Base-by-base conservation (phyloP, 1,140 invertebrate species). In the Mesaphorura yosii region DNA sequence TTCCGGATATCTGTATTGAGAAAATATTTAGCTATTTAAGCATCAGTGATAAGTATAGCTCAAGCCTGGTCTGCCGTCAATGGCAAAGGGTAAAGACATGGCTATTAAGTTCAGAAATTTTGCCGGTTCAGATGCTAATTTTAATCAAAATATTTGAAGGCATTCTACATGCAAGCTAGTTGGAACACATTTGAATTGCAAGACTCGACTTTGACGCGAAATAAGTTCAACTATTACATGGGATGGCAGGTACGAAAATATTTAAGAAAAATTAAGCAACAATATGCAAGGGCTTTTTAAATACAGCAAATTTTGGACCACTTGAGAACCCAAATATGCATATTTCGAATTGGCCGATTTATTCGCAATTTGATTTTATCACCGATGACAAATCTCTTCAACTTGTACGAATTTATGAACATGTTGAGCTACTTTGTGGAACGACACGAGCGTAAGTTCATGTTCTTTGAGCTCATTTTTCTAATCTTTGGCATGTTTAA, bases 381-480 rank as follows among this genome's bases (percentile, higher is more conserved):
- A 17, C 84, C 84, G 0, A 83, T 83, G 72, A 71, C 76, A 23
- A 87, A 86, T 67, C 86, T 88, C 58, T 83, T 83, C 63, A 88
- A 88, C 66, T 71, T 88, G 2, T 88, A 82, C 63, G 84, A 88
- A 67, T 88, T 88, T 62, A 84, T 87, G 78, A 83, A 82, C 29
- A 78, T 86, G 72, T 65, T 84, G 38, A 82, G 79, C 2, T 87
- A 79, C 74, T 85, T 80, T 57, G 75, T 76, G 1, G 81, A 83
- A 62, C 44, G 56, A 7, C 51, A 61, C 17, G 34, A 58, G 28
- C 39, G 55, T 57, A 38, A 59, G 31, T 52, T 14, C 23, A 17
- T 22, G 7, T 44, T 17, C 6, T 45, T 55, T 29, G 28, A 66
- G n/a, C n/a, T n/a, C n/a, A n/a, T n/a, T n/a, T n/a, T n/a, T n/a